A percentile compares a stretch with the other conserved stretches of the same genome.
Conservation (phyloP, 2,113 vertebrate genomes). For the human region GRCh38 chr14:39212501-39213000, state of each 20-base stretch:
- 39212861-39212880: not conserved
- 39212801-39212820: not conserved
- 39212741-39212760: not conserved
- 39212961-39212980: not conserved
- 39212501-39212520: not conserved
- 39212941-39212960: not conserved
- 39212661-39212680: too few relatives aligned
- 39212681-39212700: not conserved
- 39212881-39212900: not conserved
- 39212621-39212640: accelerated
- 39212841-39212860: not conserved
- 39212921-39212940: not conserved
- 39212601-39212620: not conserved
- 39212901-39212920: not conserved
- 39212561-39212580: not conserved
- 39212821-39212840: not conserved
- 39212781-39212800: not conserved
- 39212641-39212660: not conserved
- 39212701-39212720: not conserved
- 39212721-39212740: too few relatives aligned
- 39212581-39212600: not conserved
- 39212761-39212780: not conserved
- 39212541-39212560: not conserved
- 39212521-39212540: accelerated
- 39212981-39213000: not conserved